Base-by-base conservation (phyloP, 2,888 invertebrate species). In the Ophion ventricosus region DNA sequence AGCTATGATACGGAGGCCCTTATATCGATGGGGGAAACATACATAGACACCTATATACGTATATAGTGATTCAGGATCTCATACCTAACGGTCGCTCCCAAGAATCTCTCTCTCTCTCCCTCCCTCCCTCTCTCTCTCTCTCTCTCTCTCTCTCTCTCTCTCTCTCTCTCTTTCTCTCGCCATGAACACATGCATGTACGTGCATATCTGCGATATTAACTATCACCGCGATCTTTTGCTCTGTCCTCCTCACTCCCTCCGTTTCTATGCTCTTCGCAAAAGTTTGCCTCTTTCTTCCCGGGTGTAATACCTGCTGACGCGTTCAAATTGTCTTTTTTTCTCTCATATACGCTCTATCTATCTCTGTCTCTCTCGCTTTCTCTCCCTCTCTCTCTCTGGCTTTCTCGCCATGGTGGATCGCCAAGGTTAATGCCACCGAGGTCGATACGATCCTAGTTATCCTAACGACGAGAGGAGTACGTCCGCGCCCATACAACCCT, bases 361-460 rank as follows among this genome's bases (percentile, higher is more conserved):
- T 72, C 35, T 7, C 69, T 29, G 10, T 63, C 54, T 20, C 29
- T 76, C 26, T 69, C 20, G 11, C 29, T 61, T 49, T 66, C 79
- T 67, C 61, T 29, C 43, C 61, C 74, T 70, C 70, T 20, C 70
- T 61, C 29, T 14, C 49, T 20, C 54, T 17, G 35, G n/a, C 57
- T 76, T 25, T 49, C 75, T 14, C 11, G 72, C 66, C 72, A 76
- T 82, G 80, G 75, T 69, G 85, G 86, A 88, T 87, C 85, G 87
- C 86, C 88, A 89, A 91, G 91, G 91, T 90, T 90, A 91, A 90
- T 90, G 91, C 89, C 90, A 85, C 80, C 76, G 84, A 86, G 85
- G 86, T 83, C 86, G 86, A 86, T 86, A 83, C 74, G 80, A 83
- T 85, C 83, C 86, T 85, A 80, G 83, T 83, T 86, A 87, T 85